Conservation (phyloP, 1,140 invertebrate species). For the Drosophila parvula region DNA sequence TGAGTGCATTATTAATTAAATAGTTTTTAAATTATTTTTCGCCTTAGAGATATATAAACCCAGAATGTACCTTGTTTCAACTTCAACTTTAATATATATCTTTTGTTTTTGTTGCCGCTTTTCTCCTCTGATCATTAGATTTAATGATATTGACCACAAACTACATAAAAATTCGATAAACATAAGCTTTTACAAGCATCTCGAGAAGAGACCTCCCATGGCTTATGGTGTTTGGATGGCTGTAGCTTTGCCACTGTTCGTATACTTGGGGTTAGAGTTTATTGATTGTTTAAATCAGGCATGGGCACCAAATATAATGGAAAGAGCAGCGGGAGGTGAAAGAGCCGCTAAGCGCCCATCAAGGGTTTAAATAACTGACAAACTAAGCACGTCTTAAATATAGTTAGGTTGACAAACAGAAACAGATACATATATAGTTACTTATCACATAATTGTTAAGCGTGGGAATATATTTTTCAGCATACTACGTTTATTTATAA, state of each 20-base stretch:
- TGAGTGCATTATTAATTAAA: not conserved
- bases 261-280: not conserved
- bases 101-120: not conserved
- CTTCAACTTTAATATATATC: too few relatives aligned
- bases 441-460: not conserved
- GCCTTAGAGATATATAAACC: not conserved
- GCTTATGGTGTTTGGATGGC: not conserved
- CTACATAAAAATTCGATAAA: conserved; percentile 11
- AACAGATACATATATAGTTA: not conserved
- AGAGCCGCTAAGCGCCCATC: too few relatives aligned
- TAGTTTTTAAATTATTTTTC: not conserved
- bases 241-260: not conserved
- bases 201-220: conserved; percentile 1
- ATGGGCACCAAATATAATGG: too few relatives aligned
- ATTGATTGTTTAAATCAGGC: not conserved
- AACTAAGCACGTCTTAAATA: too few relatives aligned
- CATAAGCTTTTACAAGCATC: conserved; percentile 2
- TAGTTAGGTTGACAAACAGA: too few relatives aligned
- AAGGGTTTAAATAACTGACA: not conserved
- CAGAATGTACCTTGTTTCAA: too few relatives aligned
- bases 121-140: not conserved
- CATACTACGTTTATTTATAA: conserved; percentile 10
- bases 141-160: not conserved
- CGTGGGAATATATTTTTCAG: not conserved
- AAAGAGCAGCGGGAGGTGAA: too few relatives aligned